Percentiles rank a stretch among this genome's conserved stretches.
Conservation (phyloP, 35 echinoderm and acorn worm species). For the Apostichopus parvimensis region DNA sequence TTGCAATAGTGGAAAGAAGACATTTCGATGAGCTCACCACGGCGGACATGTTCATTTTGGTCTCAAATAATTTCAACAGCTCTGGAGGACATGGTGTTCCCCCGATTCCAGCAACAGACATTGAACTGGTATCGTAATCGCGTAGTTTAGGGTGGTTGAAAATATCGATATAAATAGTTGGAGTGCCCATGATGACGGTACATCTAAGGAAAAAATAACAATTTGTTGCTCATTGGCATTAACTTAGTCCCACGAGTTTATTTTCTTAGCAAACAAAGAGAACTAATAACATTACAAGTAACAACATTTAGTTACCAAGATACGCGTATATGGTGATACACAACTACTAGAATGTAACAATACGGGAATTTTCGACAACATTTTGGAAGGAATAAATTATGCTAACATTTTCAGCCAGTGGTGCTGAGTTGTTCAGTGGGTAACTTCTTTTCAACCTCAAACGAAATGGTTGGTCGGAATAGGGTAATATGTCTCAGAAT, state of each 20-base stretch:
- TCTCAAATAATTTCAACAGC: not conserved
- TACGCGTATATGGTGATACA: not conserved
- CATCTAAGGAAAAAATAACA: slow-evolving; percentile 35
- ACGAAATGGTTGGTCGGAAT: too few relatives aligned
- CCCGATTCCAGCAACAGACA: slow-evolving; percentile 59
- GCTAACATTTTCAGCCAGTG: too few relatives aligned
- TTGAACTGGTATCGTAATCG: slow-evolving; percentile 63
- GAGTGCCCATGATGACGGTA: slow-evolving; percentile 68
- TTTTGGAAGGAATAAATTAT: too few relatives aligned
- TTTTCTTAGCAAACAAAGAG: not conserved
- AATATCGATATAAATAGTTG: slow-evolving; percentile 86
- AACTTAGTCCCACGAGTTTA: not conserved
- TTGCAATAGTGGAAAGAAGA: not conserved
- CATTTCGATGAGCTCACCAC: not conserved
- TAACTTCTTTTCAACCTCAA: too few relatives aligned
- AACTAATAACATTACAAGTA: not conserved
- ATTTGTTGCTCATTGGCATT: not conserved
- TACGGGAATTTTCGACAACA: too few relatives aligned
- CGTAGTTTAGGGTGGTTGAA: slow-evolving; percentile 64
- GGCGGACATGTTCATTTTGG: slow-evolving; percentile 28
- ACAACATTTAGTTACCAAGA: not conserved
- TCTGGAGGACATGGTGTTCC: slow-evolving; percentile 51
- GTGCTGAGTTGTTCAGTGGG: too few relatives aligned
- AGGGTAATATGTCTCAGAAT: too few relatives aligned
- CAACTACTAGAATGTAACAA: too few relatives aligned